Evolutionary conservation across 2,113 vertebrate genomes (phyloP).

Genomic region (Sterrhoptilus dennistouni): DNA sequence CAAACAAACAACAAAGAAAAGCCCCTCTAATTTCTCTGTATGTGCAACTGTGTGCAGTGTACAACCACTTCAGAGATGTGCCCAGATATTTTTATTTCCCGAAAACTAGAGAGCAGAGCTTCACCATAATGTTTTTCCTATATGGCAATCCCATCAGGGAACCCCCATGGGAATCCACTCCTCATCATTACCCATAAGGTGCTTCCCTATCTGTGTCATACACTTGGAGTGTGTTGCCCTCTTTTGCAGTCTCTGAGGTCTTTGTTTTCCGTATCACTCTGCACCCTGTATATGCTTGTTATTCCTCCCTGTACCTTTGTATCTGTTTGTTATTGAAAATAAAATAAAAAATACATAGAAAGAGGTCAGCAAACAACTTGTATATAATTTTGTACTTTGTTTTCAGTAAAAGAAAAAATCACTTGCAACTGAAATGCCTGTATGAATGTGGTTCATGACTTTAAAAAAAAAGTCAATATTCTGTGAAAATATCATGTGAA

Average conservation of each 20-base stretch:
- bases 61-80: background rate
- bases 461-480: background rate
- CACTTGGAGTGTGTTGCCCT: background rate
- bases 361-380: background rate
- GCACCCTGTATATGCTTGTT: background rate
- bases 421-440: background rate
- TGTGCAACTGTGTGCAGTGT: accelerated
- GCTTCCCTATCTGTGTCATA: background rate
- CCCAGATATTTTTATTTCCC: background rate
- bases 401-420: background rate
- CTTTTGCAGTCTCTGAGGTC: background rate
- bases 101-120: background rate
- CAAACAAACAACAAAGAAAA: background rate
- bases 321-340: background rate
- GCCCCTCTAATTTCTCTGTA: background rate
- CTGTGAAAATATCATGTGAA: background rate
- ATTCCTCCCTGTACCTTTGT: background rate
- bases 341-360: background rate
- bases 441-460: background rate
- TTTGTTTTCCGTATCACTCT: background rate
- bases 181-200: no score
- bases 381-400: background rate
- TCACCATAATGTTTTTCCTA: background rate
- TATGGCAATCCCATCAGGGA: background rate
- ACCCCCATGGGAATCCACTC: background rate